A percentile compares a stretch with the other conserved stretches of the same genome.
These are phyloP conservation scores for Lottia scabra DNA, from an alignment of 2,888 invertebrate genomes.

Conservation along the genomic window DNA sequence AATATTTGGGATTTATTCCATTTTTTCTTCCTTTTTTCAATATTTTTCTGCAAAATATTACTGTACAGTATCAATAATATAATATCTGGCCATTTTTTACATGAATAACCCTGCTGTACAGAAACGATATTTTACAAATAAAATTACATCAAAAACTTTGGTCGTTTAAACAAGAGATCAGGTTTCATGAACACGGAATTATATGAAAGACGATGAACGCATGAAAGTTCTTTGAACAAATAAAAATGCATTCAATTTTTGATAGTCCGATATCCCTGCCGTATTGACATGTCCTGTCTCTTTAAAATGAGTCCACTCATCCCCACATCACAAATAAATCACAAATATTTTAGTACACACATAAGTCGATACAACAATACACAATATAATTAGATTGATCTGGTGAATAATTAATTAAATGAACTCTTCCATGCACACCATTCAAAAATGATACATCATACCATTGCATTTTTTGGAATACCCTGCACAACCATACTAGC, in stretches of 20 bases:
- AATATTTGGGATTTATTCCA: slow-evolving; percentile 26
- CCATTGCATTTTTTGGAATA: background rate
- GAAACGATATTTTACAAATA: slow-evolving; percentile 18
- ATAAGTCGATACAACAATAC: background rate
- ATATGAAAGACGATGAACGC: slow-evolving; percentile 21
- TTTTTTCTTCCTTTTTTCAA: slow-evolving; percentile 17
- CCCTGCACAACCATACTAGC: slow-evolving; percentile 7
- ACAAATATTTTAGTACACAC: slow-evolving; percentile 4
- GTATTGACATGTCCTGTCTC: background rate
- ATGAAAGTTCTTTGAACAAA: background rate
- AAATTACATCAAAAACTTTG: slow-evolving; percentile 25
- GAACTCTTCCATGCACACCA: background rate
- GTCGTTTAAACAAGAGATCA: slow-evolving; percentile 22
- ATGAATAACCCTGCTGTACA: slow-evolving; percentile 15
- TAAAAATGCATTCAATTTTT: background rate
- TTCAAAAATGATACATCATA: background rate
- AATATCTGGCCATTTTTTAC: slow-evolving; percentile 11
- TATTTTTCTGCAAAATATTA: slow-evolving; percentile 19
- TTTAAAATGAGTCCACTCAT: background rate
- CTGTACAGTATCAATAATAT: slow-evolving; percentile 10
- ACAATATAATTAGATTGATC: background rate
- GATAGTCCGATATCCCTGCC: slow-evolving; percentile 3
- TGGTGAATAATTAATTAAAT: no score
- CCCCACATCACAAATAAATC: slow-evolving; percentile 3
- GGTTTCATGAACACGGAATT: slow-evolving; percentile 16